Base-by-base conservation (phyloP, 2,888 invertebrate genomes). In the Rhingia rostrata region DNA sequence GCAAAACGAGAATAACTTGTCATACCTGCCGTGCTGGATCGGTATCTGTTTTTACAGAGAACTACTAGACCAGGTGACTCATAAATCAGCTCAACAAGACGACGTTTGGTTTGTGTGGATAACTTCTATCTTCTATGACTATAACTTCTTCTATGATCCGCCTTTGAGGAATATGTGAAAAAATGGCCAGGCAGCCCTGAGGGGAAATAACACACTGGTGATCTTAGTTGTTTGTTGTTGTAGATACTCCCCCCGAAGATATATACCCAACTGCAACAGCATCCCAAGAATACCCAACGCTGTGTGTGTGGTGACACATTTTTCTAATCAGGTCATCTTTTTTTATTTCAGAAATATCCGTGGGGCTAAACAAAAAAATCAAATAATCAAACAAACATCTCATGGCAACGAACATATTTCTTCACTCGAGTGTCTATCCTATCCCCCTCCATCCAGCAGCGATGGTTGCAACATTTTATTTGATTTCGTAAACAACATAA, bases 1-100 rank as follows among this genome's bases (percentile, higher is more conserved):
- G 58, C 58, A 45, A 69, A 77, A 77, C 77, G 14, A 61, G 77
- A 69, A 69, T 54, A 69, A 69, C 67, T 45, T 61, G 77, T 67
- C 58, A 51, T 69, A 69, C 58, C 66, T 10, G 60, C 14, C 32
- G 9, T 43, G 5, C 41, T 58, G 35, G 49, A 45, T 61, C 60
- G 45, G 37, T 61, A 53, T 69, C 67, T 32, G 22, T 22, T 61
- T 54, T 61, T 45, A 60, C 22, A 22, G n/a, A 53, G 39, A 77
- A 77, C 61, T 77, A 77, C 61, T 69, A 61, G 67, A 66, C 61
- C 54, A 77, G 47, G 35, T 63, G 63, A 73, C 39, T 75, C 66
- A 67, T 77, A 69, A 75, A 75, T 66, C 74, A 74, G 66, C 58
- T 49, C 63, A 60, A 6, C 33, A 51, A 39, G 53, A 3, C 7